A percentile compares a stretch with the other conserved stretches of the same genome.
These are phyloP conservation scores for Calliopum simillimum DNA, from an alignment of 2,888 invertebrate genomes.

Conservation along the genomic window DNA sequence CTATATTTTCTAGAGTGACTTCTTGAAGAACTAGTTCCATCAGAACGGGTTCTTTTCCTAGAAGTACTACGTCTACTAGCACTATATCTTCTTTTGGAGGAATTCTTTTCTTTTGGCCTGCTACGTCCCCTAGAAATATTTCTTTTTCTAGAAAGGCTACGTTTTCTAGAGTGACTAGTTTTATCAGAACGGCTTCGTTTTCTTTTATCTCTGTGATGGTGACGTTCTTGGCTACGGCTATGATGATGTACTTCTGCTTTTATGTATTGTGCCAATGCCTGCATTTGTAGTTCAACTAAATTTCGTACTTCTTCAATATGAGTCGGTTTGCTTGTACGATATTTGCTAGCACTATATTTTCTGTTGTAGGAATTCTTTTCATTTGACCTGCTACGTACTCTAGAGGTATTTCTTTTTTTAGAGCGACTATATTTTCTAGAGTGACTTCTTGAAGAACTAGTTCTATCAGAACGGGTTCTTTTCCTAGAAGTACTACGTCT, in stretches of 20 bases:
- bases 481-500: background rate
- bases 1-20: background rate
- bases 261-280: constrained; percentile 55
- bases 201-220: background rate
- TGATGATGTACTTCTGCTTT: constrained; percentile 26
- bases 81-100: background rate
- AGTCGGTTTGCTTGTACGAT: constrained; percentile 62
- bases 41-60: background rate
- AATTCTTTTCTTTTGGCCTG: background rate
- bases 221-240: background rate
- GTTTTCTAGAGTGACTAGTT: background rate
- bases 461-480: constrained; percentile 1
- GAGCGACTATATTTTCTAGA: background rate
- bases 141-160: background rate
- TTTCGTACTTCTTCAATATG: constrained; percentile 61
- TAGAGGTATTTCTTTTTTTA: background rate
- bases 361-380: too few relatives aligned
- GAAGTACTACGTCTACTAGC: background rate
- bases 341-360: constrained; percentile 45
- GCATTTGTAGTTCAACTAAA: constrained; percentile 63
- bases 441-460: background rate
- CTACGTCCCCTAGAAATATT: background rate
- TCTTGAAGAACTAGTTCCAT: too few relatives aligned
- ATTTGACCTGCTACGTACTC: too few relatives aligned
- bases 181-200: background rate